These are phyloP conservation scores for Neolamprologus falcicula DNA, from an alignment of 2,113 vertebrate species.

Conservation along the genomic window DNA sequence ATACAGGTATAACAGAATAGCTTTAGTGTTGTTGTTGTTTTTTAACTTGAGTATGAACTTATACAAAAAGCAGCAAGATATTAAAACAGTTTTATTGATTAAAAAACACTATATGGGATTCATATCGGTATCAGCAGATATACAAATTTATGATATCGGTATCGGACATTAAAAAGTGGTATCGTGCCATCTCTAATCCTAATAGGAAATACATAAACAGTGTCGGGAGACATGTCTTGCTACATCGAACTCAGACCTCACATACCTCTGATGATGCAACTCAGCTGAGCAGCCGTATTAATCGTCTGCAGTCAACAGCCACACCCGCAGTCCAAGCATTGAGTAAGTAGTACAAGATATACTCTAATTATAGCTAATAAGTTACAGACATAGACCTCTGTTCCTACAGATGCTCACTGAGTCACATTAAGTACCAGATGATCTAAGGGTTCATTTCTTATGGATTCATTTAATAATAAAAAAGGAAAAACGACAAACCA, in stretches of 20 bases:
- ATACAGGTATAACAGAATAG: no score
- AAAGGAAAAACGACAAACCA: rapidly evolving
- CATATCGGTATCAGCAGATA: no score
- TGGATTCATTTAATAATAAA: neutral
- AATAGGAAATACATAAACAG: neutral
- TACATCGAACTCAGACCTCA: neutral
- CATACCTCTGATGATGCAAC: neutral
- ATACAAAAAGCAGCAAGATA: no score
- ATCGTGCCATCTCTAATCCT: neutral
- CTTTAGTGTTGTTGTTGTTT: no score
- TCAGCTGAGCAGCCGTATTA: neutral
- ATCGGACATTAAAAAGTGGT: no score
- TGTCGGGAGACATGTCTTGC: neutral
- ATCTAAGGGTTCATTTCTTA: neutral
- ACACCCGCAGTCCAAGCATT: neutral
- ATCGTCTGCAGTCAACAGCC: neutral
- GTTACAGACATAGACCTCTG: neutral
- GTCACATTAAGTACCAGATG: neutral
- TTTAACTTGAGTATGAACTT: no score
- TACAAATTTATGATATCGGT: no score
- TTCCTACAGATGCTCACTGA: neutral
- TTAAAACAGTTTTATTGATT: no score
- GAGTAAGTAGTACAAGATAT: neutral
- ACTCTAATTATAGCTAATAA: neutral
- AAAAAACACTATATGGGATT: no score